Conservation (phyloP, 2,888 invertebrate species). For the Perdita meconis region DNA sequence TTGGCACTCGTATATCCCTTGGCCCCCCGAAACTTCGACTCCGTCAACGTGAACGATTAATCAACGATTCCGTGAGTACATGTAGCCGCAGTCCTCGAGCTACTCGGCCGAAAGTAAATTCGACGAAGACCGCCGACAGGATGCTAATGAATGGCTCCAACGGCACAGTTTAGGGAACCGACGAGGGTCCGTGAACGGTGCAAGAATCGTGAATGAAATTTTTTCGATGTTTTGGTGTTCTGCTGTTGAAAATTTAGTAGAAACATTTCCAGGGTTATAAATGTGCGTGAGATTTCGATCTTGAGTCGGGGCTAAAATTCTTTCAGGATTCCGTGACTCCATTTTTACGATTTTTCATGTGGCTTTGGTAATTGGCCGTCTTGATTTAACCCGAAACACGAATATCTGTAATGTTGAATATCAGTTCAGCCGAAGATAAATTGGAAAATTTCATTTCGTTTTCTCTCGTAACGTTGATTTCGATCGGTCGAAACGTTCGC, state of each 20-base stretch:
- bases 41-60: constrained; percentile 50
- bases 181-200: constrained; percentile 34
- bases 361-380: no score
- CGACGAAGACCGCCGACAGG: constrained; percentile 22
- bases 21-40: constrained; percentile 41
- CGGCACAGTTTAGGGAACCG: constrained; percentile 47
- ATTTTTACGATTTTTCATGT: constrained; percentile 1
- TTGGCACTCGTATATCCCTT: constrained; percentile 1
- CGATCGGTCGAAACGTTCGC: not conserved
- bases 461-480: not conserved
- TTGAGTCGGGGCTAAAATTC: no score
- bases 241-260: constrained; percentile 18
- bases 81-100: constrained; percentile 15
- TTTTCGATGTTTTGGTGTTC: constrained; percentile 20
- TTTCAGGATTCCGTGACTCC: no score
- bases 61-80: constrained; percentile 34
- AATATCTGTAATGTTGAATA: no score
- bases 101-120: constrained; percentile 42
- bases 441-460: no score
- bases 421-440: no score
- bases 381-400: no score
- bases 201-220: constrained; percentile 55
- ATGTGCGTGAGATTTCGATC: no score
- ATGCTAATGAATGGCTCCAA: constrained; percentile 58
- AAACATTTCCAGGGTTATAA: constrained; percentile 45